Evolutionary conservation across 2,797 vertebrate species (phyloP), one percentile per base, ranked within the genome.

Genomic region (Tarsius wallacei): DNA sequence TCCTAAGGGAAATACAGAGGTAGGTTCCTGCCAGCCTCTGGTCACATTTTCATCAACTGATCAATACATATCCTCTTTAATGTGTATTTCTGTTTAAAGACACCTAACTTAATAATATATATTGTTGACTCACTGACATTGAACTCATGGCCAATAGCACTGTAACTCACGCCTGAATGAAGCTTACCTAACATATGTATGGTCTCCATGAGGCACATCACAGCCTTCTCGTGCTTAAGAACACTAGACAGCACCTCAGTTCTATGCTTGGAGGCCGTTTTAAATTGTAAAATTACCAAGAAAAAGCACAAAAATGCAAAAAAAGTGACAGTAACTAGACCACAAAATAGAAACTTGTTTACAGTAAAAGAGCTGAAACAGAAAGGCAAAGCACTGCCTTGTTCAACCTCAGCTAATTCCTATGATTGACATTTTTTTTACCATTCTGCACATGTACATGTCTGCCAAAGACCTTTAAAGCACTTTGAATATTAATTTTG

Each of bases 221-320:
- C 2, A 71, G 33, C 26, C 36, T 91, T 86, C 64, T 49, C 49
- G 47, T 53, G 51, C 61, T 64, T 59, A 92, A 33, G n/a, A 86
- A 93, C 57, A 66, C 63, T 31, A 68, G 42, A 42, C 1, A 91
- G 53, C 53, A 87, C 57, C 74, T 94, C 24, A 80, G 64, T 15
- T 61, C 9, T 64, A 22, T 49, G 2, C 11, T 66, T 55, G 15
- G 77, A 11, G 19, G 19, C 57, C 47, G 36, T 26, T 68, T 57
- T 78, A 70, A 94, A 84, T 42, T 93, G 49, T 96, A 51, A 97
- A 66, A 80, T 70, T 70, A 71, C 53, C 47, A 63, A 78, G 10
- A 57, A 91, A 92, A 87, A 61, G n/a, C 22, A 80, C 7, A 94
- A 89, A 76, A 53, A 71, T 31, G 24, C 42, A 91, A 53, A 68